Conservation (phyloP, 2,888 invertebrate genomes). For the Chirona hameri region DNA sequence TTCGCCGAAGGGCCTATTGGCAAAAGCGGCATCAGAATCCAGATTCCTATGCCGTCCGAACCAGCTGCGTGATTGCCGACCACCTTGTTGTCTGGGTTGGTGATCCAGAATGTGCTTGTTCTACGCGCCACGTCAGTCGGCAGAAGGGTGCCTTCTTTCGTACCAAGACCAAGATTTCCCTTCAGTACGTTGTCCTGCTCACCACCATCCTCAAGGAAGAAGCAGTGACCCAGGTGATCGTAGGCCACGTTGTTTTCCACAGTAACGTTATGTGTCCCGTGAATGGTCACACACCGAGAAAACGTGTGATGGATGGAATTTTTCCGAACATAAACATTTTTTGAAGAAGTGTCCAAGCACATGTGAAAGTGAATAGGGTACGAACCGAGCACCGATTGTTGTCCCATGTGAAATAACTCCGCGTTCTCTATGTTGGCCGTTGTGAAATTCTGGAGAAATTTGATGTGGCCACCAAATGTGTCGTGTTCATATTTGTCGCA, state of each 20-base stretch:
- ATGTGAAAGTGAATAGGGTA: constrained; percentile 24
- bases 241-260: constrained; percentile 13
- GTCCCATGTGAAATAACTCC: constrained; percentile 7
- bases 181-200: background rate
- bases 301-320: constrained; percentile 27
- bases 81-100: background rate
- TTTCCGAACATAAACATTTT: background rate
- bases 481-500: constrained; percentile 5
- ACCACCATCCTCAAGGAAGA: background rate
- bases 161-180: background rate
- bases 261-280: background rate
- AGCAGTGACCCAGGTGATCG: constrained; percentile 11
- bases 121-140: background rate
- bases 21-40: background rate
- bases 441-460: background rate
- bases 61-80: constrained; percentile 1
- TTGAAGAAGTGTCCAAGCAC: background rate
- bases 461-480: constrained; percentile 25
- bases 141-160: background rate
- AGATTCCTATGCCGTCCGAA: background rate
- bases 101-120: background rate
- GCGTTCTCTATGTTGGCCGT: background rate
- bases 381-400: background rate
- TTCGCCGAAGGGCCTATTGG: background rate
- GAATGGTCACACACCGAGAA: background rate